A percentile compares a stretch with the other conserved stretches of the same genome.
phyloP scores from a whole-genome alignment of 2,888 invertebrate species.

The Dryobotodes eremita region DNA sequence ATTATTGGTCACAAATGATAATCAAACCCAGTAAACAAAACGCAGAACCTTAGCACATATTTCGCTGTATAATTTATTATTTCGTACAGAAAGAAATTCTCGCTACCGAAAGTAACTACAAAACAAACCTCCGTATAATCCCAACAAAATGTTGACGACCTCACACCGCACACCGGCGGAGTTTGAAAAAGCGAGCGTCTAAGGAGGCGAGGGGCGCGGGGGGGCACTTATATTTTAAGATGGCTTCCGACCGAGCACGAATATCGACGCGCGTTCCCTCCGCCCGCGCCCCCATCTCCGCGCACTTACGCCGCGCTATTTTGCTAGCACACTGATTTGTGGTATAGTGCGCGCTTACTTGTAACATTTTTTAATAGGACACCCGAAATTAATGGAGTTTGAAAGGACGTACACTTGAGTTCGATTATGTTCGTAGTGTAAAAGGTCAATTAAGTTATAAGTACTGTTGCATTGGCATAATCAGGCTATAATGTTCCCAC shows the following conservation, averaged over 20 bases:
- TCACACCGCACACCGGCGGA: conserved; percentile 75
- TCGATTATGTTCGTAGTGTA: background rate
- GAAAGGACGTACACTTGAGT: background rate
- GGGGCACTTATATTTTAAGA: conserved; percentile 89
- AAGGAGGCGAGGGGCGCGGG: conserved; percentile 81
- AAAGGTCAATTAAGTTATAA: background rate
- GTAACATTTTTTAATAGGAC: conserved; percentile 39
- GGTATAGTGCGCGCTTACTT: conserved; percentile 59
- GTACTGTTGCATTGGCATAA: background rate
- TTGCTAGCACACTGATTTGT: conserved; percentile 76
- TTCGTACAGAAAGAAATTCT: background rate
- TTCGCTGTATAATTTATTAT: too few species aligned
- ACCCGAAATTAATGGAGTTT: background rate
- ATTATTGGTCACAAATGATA: background rate
- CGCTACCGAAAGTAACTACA: background rate
- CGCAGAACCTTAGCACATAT: background rate
- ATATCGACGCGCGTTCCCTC: conserved; percentile 85
- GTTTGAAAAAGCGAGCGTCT: conserved; percentile 89
- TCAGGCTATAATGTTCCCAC: background rate
- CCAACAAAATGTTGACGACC: conserved; percentile 79
- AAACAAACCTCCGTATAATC: conserved; percentile 1
- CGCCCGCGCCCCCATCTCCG: conserved; percentile 72
- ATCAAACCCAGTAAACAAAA: background rate
- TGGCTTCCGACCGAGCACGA: conserved; percentile 89
- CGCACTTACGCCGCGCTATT: conserved; percentile 78